Evolutionary conservation across 2,888 invertebrate species (phyloP).

Genomic region (Micropterix aruncella): DNA sequence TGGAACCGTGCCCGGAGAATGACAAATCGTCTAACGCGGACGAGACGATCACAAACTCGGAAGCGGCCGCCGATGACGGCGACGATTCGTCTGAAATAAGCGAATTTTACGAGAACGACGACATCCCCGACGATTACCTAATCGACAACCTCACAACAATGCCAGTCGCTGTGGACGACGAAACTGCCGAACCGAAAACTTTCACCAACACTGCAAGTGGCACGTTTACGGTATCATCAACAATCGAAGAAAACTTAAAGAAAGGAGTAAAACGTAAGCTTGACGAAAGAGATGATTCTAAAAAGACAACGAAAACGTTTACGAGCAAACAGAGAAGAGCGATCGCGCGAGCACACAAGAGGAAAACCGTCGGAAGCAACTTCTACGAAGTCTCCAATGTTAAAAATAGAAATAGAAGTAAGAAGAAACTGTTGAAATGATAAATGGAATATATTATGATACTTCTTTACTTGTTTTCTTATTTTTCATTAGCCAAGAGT

Average conservation of each 20-base stretch:
- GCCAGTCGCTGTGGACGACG: slow-evolving; percentile 2
- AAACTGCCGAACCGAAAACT: too few species aligned
- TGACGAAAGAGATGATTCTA: slow-evolving; percentile 13
- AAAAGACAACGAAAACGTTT: slow-evolving; percentile 32
- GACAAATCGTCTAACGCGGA: slow-evolving; percentile 25
- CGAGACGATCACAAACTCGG: slow-evolving; percentile 18
- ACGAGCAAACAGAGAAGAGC: slow-evolving; percentile 69
- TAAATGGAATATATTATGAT: neutral
- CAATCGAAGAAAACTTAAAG: slow-evolving; percentile 17
- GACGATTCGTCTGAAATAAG: slow-evolving; percentile 49
- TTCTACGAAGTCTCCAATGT: slow-evolving; percentile 84
- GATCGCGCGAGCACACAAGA: slow-evolving; percentile 55
- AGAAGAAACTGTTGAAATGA: slow-evolving; percentile 31
- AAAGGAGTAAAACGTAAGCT: slow-evolving; percentile 24
- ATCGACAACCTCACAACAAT: slow-evolving; percentile 30
- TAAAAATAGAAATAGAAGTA: slow-evolving; percentile 70
- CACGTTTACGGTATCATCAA: slow-evolving; percentile 37
- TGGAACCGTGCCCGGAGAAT: slow-evolving; percentile 37
- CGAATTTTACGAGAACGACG: slow-evolving; percentile 54
- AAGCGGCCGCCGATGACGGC: slow-evolving; percentile 23
- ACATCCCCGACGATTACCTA: slow-evolving; percentile 29
- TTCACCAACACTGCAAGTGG: slow-evolving; percentile 36
- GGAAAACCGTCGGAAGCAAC: slow-evolving; percentile 76
- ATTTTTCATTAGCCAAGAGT: too few species aligned
- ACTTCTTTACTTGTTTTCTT: neutral